A percentile compares a stretch with the other conserved stretches of the same genome.
Evolutionary conservation across 1,140 invertebrate species (phyloP).

Genomic region (Oreohelix idahoensis): DNA sequence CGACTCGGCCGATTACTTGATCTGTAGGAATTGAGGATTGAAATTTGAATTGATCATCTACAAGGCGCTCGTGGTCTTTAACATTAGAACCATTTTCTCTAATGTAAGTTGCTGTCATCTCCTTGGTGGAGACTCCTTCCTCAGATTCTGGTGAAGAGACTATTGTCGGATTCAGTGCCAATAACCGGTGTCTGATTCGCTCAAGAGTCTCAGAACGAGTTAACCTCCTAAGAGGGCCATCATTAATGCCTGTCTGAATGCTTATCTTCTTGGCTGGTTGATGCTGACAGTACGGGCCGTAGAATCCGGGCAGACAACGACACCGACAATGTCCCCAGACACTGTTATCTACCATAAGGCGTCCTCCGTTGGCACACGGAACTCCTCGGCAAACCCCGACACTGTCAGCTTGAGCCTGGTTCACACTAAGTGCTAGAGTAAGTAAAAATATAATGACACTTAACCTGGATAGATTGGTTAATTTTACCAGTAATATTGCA

Average conservation of each 20-base stretch:
- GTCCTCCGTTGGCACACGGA: slow-evolving; percentile 30
- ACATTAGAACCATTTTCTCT: no score
- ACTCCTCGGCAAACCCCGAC: slow-evolving; percentile 20
- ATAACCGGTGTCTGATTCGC: neutral
- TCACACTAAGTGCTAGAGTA: neutral
- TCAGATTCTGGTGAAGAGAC: no score
- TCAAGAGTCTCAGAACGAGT: neutral
- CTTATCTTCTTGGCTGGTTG: neutral
- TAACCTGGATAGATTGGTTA: neutral
- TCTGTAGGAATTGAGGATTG: no score
- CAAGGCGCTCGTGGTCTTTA: no score
- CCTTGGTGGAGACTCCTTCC: no score
- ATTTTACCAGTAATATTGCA: neutral
- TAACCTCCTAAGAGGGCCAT: neutral
- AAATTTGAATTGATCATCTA: no score
- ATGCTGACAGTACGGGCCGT: slow-evolving; percentile 33
- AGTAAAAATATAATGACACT: neutral
- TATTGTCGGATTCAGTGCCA: neutral
- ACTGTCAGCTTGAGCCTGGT: neutral
- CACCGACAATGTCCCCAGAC: slow-evolving; percentile 30
- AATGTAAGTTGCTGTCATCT: no score
- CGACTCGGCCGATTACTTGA: no score
- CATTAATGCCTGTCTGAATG: neutral
- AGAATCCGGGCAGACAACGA: slow-evolving; percentile 8
- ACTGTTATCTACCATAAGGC: slow-evolving; percentile 7